Percentiles rank a stretch among this genome's conserved stretches.
These are phyloP conservation scores for Myotis davidii DNA, from an alignment of 2,113 vertebrate genomes.

Conservation along the genomic window DNA sequence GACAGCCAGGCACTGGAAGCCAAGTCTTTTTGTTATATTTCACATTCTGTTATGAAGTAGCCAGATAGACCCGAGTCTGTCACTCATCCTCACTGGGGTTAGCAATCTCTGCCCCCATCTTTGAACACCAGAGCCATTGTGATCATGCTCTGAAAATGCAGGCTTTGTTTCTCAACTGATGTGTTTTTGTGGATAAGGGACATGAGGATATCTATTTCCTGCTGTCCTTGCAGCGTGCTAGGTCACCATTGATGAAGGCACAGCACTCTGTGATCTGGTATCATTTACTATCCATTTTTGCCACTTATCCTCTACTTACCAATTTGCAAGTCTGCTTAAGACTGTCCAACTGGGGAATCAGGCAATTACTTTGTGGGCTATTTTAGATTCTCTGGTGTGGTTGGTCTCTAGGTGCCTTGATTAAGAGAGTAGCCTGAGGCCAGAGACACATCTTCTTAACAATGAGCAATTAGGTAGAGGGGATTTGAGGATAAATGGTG, in stretches of 20 bases:
- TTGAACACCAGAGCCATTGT: conserved; percentile 22
- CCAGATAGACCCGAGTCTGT: neutral
- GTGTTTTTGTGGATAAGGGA: neutral
- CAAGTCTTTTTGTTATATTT: neutral
- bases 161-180: conserved; percentile 19
- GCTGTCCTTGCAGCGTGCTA: neutral
- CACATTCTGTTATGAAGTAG: neutral
- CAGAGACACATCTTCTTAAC: neutral
- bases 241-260: neutral
- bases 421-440: neutral
- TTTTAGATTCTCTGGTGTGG: conserved; percentile 14
- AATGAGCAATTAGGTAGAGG: conserved; percentile 22
- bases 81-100: neutral
- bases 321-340: conserved; percentile 51
- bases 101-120: neutral
- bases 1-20: neutral
- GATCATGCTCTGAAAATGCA: neutral
- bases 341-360: conserved; percentile 14
- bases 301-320: conserved; percentile 24
- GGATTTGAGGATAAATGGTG: neutral
- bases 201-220: neutral
- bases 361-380: conserved; percentile 30
- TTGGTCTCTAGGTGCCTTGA: conserved; percentile 22
- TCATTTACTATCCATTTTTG: conserved; percentile 54
- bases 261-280: neutral